Percentiles rank a stretch among this genome's conserved stretches.
Conservation (phyloP, 2,797 vertebrate species). For the Enteromius viviparus region DNA sequence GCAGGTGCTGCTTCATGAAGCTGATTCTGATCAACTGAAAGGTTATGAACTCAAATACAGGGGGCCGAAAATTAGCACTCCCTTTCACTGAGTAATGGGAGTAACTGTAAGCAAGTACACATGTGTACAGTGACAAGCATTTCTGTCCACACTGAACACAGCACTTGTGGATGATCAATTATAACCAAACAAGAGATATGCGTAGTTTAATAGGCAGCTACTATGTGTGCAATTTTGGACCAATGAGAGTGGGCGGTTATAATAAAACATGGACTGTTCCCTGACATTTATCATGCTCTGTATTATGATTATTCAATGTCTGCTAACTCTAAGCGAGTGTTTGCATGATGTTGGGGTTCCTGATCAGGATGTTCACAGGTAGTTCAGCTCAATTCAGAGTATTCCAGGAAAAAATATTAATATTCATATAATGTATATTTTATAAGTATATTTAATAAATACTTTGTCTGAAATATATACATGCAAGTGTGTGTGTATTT, state of each 20-base stretch:
- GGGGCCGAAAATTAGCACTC: not conserved
- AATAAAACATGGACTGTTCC: not conserved
- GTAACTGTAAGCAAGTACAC: not conserved
- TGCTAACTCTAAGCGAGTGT: not conserved
- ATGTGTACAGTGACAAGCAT: not conserved
- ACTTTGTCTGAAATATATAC: too few species aligned
- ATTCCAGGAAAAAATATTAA: not conserved
- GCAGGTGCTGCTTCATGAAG: slow-evolving; percentile 53
- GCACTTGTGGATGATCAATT: not conserved
- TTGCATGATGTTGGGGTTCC: not conserved
- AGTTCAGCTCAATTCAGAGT: not conserved
- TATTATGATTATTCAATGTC: not conserved
- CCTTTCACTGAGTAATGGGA: not conserved
- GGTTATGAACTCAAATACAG: not conserved
- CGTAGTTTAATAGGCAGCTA: not conserved
- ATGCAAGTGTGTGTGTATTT: too few species aligned
- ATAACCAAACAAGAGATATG: not conserved
- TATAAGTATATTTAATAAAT: too few species aligned
- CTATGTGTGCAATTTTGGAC: not conserved
- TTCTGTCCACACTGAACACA: not conserved
- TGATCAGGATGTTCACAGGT: not conserved
- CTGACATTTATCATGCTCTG: not conserved
- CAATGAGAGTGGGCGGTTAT: not conserved
- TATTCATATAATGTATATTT: too few species aligned
- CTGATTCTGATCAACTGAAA: slow-evolving; percentile 19